Percentiles rank a stretch among this genome's conserved stretches.
Conservation (phyloP, 2,888 invertebrate genomes). For the Lissocephala sabroskyi region DNA sequence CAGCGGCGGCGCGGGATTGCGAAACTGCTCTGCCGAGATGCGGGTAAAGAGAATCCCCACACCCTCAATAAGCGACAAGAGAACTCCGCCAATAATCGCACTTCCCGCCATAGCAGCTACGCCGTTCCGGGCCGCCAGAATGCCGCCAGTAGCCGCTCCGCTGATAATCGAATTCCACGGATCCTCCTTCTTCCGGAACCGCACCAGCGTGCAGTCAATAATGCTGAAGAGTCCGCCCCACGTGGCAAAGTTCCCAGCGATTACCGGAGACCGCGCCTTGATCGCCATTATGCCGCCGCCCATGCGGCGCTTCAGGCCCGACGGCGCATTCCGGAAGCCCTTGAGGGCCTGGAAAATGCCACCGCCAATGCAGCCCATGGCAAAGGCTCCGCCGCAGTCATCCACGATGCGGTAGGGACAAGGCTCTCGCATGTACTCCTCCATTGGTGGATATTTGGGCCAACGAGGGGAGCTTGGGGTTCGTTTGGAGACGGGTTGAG, state of each 20-base stretch:
- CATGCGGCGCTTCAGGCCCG: conserved; percentile 73
- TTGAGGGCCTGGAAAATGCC: conserved; percentile 96
- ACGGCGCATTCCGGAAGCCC: conserved; percentile 96
- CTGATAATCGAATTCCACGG: conserved; percentile 55
- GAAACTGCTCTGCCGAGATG: conserved; percentile 42
- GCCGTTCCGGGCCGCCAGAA: conserved; percentile 42
- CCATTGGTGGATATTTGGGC: too few species aligned
- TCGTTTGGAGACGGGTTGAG: too few species aligned
- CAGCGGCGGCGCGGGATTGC: conserved; percentile 21
- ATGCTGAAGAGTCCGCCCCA: conserved; percentile 48
- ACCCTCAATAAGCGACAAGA: conserved; percentile 42
- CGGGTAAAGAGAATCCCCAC: conserved; percentile 43
- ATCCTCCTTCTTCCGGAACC: conserved; percentile 44
- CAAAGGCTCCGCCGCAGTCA: conserved; percentile 98
- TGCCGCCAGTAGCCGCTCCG: conserved; percentile 48
- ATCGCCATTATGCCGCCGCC: conserved; percentile 36
- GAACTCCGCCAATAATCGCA: conserved; percentile 41
- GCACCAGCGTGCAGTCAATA: conserved; percentile 45
- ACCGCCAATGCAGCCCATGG: conserved; percentile 99
- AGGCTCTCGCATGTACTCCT: conserved; percentile 95
- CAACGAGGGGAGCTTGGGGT: too few species aligned
- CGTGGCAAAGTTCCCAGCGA: conserved; percentile 48
- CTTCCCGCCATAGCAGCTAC: conserved; percentile 47
- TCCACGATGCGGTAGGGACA: conserved; percentile 99
- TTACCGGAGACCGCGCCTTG: conserved; percentile 36